These are phyloP conservation scores for Hirundo rustica DNA, from an alignment of 2,797 vertebrate genomes.

Conservation along the genomic window DNA sequence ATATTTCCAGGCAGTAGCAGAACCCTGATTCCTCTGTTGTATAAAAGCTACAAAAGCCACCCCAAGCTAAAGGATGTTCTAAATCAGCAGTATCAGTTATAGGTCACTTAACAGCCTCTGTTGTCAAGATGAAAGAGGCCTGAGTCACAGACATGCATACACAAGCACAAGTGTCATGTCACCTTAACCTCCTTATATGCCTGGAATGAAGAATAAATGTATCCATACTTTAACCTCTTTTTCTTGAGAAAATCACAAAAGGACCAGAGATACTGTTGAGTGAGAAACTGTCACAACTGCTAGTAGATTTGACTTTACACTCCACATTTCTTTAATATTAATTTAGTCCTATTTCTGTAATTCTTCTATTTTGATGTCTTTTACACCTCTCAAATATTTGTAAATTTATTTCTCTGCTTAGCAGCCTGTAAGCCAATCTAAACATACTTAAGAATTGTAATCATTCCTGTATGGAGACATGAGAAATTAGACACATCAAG, in stretches of 20 bases:
- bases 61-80: neutral
- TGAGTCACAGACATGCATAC: neutral
- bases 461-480: conserved; percentile 12
- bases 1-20: neutral
- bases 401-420: conserved; percentile 6
- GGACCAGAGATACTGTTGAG: neutral
- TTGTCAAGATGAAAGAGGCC: neutral
- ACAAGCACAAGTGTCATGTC: neutral
- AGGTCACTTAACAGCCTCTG: conserved; percentile 44
- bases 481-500: conserved; percentile 30
- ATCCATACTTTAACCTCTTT: neutral
- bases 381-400: conserved; percentile 16
- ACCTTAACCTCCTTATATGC: neutral
- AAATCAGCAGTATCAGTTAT: conserved; percentile 26
- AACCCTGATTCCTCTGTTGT: neutral
- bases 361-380: neutral
- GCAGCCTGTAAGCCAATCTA: neutral
- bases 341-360: neutral
- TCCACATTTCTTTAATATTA: neutral
- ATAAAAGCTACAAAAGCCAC: neutral
- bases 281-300: neutral
- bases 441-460: neutral
- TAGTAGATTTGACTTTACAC: neutral
- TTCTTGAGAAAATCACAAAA: neutral
- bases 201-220: conserved; percentile 31